Evolutionary conservation across 1,140 invertebrate species (phyloP).

Genomic region (Chironomus striatipennis): DNA sequence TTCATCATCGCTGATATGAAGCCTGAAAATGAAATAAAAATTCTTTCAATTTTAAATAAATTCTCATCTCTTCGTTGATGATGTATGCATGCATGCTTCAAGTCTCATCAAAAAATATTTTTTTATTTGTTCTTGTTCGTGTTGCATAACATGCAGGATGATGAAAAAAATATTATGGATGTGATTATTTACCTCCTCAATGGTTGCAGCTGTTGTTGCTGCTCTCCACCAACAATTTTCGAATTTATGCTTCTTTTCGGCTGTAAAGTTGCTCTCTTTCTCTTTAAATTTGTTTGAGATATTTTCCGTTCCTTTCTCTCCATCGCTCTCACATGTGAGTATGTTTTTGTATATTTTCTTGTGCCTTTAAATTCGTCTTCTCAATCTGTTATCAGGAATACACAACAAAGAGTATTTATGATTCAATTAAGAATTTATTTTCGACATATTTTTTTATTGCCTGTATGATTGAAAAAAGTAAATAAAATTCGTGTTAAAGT

Average conservation of each 20-base stretch:
- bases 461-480: not conserved
- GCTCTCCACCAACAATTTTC: too few relatives aligned
- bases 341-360: too few relatives aligned
- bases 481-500: too few relatives aligned
- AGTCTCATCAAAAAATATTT: too few relatives aligned
- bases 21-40: slow-evolving; percentile 6
- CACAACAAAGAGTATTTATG: not conserved
- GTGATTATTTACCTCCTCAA: too few relatives aligned
- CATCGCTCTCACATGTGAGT: not conserved
- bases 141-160: not conserved
- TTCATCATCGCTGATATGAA: not conserved
- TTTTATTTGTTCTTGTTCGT: not conserved
- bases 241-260: not conserved
- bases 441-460: not conserved
- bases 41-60: not conserved
- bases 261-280: not conserved
- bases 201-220: too few relatives aligned
- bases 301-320: not conserved
- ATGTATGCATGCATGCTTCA: too few relatives aligned
- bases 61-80: too few relatives aligned
- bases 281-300: not conserved
- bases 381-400: slow-evolving; percentile 2
- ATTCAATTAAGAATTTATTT: not conserved
- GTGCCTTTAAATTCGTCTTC: not conserved
- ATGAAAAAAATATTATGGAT: too few relatives aligned